phyloP scores from a whole-genome alignment of 2,113 vertebrate genomes.

The Vicugna pacos region DNA sequence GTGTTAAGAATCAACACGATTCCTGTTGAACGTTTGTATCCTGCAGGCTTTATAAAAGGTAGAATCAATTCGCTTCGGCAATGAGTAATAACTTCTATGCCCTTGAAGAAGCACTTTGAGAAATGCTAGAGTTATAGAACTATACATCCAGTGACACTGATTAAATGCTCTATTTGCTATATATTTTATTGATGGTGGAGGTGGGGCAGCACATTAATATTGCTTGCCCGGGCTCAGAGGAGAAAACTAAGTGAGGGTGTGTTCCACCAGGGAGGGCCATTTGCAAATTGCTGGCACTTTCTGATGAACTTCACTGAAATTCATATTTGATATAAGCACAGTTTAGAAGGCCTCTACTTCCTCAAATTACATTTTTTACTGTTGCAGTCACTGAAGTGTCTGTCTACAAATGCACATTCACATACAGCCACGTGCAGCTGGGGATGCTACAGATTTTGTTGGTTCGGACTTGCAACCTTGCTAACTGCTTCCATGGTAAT shows the following conservation, averaged over 20 bases:
- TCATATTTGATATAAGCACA: not conserved
- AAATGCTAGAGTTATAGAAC: conserved; percentile 79
- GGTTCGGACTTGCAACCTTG: not conserved
- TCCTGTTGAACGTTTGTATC: conserved; percentile 78
- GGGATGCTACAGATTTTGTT: not conserved
- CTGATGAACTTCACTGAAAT: conserved; percentile 45
- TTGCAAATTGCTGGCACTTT: not conserved
- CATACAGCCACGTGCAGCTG: not conserved
- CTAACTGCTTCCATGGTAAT: conserved; percentile 50
- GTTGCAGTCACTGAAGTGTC: not conserved
- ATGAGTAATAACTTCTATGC: conserved; percentile 82
- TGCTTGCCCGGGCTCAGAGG: not conserved
- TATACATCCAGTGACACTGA: conserved; percentile 66
- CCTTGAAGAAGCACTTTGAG: conserved; percentile 84
- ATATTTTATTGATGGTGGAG: conserved; percentile 71
- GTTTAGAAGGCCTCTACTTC: not conserved
- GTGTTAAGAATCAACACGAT: conserved; percentile 72
- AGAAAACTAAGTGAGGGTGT: not conserved
- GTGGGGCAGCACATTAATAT: conserved; percentile 12
- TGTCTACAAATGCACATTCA: not conserved
- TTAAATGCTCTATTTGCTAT: conserved; percentile 68
- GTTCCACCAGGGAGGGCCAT: not conserved
- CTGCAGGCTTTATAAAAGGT: conserved; percentile 79
- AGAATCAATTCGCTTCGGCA: conserved; percentile 81
- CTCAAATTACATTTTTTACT: not conserved